Evolutionary conservation across 64 coral and sea anemone species (phyloP), one percentile per base, ranked within the genome.

Genomic region (Catalaphyllia jardinei): DNA sequence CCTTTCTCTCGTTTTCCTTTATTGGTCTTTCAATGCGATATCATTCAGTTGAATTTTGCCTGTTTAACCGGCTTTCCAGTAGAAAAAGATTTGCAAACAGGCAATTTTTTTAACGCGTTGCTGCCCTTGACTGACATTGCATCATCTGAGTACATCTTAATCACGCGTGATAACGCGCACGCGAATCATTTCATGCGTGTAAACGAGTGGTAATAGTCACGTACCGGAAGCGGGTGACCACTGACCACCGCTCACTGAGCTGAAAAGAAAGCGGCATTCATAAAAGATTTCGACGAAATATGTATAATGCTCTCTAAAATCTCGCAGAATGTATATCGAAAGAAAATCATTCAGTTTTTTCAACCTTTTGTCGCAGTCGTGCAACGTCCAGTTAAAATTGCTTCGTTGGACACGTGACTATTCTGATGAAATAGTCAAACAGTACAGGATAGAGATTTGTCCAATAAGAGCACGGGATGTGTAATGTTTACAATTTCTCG

Each of bases 401-500:
- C 31, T 71, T 51, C 3, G 33, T 31, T 39, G 27, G 38, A 71
- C 81, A 85, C 63, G 81, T 85, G 81, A 85, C 62, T 35, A 38
- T 3, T 20, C 63, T 85, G 81, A 85, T 85, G 81, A 71, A 85
- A 85, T 71, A 10, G 54, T 16, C 62, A 18, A 17, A 77, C 31
- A 62, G 67, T 24, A 65, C 14, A 19, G 4, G 38, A 65, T 69
- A 28, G 49, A 8, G 8, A 17, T 50, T 85, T 1, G 29, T n/a
- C 81, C 81, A 85, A 85, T 85, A 35, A 51, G 2, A 51, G 20
- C 19, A 16, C 15, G 2, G 62, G 81, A 35, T 85, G 81, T 71
- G 81, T 69, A 49, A 25, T 85, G 81, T 85, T 85, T 85, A 71
- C 31, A 85, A 50, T 64, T 85, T 82, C 20, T n/a, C 77, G 50